Evolutionary conservation across 2,888 invertebrate species (phyloP), one percentile per base, ranked within the genome.

Genomic region (Globia sparganii): DNA sequence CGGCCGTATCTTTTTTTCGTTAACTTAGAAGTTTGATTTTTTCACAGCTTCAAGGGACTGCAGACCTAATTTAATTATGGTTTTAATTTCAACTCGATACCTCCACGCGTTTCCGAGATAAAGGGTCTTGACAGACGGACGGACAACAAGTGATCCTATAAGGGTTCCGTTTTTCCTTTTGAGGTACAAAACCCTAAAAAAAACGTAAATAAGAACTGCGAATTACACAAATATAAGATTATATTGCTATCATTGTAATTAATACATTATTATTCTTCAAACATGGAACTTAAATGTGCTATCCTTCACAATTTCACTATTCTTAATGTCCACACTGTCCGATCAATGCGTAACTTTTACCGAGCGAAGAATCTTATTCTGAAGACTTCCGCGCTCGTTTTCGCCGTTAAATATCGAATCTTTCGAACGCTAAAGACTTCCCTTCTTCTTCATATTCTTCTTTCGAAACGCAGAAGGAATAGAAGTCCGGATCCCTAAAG

Each of bases 391-490:
- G 94, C 89, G 93, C 95, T 94, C 95, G 95, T 77, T 95, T 96
- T 31, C 94, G 89, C 64, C 94, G 96, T 90, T 96, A 97, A 89
- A 97, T 96, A 88, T 97, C 97, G 84, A 97, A 97, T 83, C 96
- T 91, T 87, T 97, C 97, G 78, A 96, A 95, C 56, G 97, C 97
- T 34, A 97, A 92, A 3, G 95, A 85, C 77, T 96, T 97, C 25
- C 99, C 99, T 91, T 98, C 97, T 92, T 99, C 99, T 83, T 99
- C 99, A 93, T 99, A 99, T 88, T 99, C 98, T 86, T 98, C 98
- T 88, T 97, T 97, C 0, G 98, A 98, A 4, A 99, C 97, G 80
- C 98, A 95, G 87, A 97, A 97, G 0, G 97, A 97, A 82, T 97
- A 97, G 87, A 99, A 98, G 61, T 97, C 97, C 13, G 98, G 97